phyloP scores from a whole-genome alignment of 1,140 invertebrate species.

The Eulimnadia texana region DNA sequence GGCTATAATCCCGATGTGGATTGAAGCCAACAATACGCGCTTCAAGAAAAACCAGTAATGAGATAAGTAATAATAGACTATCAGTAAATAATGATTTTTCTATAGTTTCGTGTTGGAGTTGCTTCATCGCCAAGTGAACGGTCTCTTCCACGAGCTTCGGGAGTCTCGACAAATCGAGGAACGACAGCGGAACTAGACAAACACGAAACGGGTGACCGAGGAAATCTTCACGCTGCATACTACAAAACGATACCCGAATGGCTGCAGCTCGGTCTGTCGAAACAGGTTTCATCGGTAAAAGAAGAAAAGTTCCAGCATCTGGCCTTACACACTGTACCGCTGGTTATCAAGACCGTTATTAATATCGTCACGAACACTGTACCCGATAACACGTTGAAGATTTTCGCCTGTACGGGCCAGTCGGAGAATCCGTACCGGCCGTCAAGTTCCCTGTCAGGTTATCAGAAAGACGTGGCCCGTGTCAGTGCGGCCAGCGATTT shows the following conservation, averaged over 20 bases:
- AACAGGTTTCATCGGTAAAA: constrained; percentile 37
- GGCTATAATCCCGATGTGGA: too few relatives aligned
- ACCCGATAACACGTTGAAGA: constrained; percentile 23
- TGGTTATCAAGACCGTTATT: constrained; percentile 9
- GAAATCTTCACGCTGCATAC: constrained; percentile 36
- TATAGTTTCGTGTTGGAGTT: neutral
- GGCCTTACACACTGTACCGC: neutral
- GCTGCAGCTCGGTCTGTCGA: constrained; percentile 41
- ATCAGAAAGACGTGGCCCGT: neutral
- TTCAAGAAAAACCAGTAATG: too few relatives aligned
- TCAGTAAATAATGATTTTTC: too few relatives aligned
- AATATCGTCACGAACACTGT: constrained; percentile 22
- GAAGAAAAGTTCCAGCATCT: constrained; percentile 8
- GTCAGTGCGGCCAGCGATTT: neutral
- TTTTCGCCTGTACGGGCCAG: constrained; percentile 3
- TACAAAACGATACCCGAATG: constrained; percentile 36
- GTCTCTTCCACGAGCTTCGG: neutral
- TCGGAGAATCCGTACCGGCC: constrained; percentile 2
- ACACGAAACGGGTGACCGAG: constrained; percentile 30
- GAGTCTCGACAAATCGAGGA: neutral
- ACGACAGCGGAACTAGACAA: constrained; percentile 8
- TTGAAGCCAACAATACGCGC: too few relatives aligned
- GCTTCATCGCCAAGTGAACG: constrained; percentile 4
- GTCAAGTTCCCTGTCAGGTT: neutral
- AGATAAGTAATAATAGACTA: too few relatives aligned